Base-by-base conservation (phyloP, 2,797 vertebrate genomes). In the Melanotaenia parkinsoni region DNA sequence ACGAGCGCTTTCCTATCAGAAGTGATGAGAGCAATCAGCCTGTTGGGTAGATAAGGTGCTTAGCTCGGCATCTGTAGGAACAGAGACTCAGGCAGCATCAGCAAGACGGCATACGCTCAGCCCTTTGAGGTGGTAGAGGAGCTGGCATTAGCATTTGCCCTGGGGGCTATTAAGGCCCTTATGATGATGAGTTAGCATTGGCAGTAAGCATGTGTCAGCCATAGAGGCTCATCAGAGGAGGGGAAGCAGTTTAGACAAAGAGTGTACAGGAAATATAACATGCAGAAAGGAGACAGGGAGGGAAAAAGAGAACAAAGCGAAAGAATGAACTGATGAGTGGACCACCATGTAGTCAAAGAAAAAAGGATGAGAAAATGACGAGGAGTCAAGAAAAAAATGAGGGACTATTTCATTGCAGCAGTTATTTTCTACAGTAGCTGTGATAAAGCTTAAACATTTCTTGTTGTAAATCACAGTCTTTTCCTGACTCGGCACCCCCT, bases 391-490 rank as follows among this genome's bases (percentile, higher is more conserved):
- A 70, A 79, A 74, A 26, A 70, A 63, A 79, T 82, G 79, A 88
- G 45, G 67, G 69, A 88, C 80, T 78, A 74, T 84, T 83, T 82
- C 66, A 69, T 85, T 63, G 14, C 58, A 26, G 58, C 64, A 85
- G 79, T 67, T 74, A 61, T 87, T 89, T 85, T 76, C 61, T 75
- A 67, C 82, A 69, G 79, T 72, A 67, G 72, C 70, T 62, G 78
- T 89, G 89, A 89, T 86, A 78, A 89, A 92, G 81, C 74, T 53
- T 54, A 78, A 74, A 76, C 74, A 40, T 70, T 79, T 40, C 47
- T 38, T 5, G 32, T 66, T 84, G 85, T 92, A 89, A 93, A 92
- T 93, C 86, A 91, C 77, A 80, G 63, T 67, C 53, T 76, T 76
- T 69, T 70, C 84, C 85, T 85, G 88, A 80, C 73, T 86, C 70